Percentiles rank a stretch among this genome's conserved stretches.
phyloP scores from a whole-genome alignment of 2,113 vertebrate species.

The Uria lomvia region DNA sequence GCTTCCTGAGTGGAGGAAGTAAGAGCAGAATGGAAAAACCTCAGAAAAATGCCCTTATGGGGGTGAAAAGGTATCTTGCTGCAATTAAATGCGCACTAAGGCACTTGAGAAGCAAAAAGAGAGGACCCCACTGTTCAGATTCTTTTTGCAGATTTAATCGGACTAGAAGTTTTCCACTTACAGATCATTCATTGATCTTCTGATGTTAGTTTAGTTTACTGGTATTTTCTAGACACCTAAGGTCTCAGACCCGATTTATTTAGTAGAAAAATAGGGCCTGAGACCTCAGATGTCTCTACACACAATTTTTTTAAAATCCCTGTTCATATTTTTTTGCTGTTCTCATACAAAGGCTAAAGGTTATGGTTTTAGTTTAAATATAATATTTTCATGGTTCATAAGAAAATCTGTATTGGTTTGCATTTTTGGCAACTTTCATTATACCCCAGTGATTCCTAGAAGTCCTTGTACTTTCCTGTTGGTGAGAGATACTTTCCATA shows the following conservation, averaged over 20 bases:
- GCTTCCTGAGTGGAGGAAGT: background rate
- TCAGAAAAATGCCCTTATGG: background rate
- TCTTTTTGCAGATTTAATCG: background rate
- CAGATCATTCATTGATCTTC: slow-evolving; percentile 50
- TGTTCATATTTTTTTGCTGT: slow-evolving; percentile 50
- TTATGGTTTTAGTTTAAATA: slow-evolving; percentile 69
- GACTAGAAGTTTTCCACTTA: slow-evolving; percentile 39
- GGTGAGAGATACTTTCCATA: slow-evolving; percentile 71
- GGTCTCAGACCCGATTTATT: background rate
- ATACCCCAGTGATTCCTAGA: slow-evolving; percentile 70
- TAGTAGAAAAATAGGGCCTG: slow-evolving; percentile 18
- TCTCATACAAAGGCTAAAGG: slow-evolving; percentile 69
- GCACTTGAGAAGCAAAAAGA: background rate
- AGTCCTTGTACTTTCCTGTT: slow-evolving; percentile 69
- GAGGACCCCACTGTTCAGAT: background rate
- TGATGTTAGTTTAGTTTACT: slow-evolving; percentile 44
- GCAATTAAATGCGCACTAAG: background rate
- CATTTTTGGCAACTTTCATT: slow-evolving; percentile 76
- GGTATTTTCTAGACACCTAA: slow-evolving; percentile 16
- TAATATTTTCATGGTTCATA: slow-evolving; percentile 75
- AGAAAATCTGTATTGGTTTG: slow-evolving; percentile 78
- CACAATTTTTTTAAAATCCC: background rate
- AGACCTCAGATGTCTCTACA: slow-evolving; percentile 66
- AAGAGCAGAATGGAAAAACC: background rate
- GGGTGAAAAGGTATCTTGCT: background rate